Conservation (phyloP, 2,113 vertebrate species). For the Ptilonorhynchus violaceus region DNA sequence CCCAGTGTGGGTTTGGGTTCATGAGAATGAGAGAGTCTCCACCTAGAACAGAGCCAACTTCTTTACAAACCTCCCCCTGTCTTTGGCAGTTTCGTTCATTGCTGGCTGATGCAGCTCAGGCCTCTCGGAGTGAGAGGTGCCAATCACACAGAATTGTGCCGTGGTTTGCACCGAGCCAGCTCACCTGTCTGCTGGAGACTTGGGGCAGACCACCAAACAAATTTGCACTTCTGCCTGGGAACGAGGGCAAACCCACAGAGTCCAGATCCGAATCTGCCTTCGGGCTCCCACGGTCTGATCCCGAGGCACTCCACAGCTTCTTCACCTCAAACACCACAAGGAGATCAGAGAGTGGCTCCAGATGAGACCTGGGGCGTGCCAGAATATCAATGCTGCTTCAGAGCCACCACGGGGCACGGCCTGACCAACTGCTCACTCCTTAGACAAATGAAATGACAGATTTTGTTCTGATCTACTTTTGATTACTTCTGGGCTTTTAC, state of each 20-base stretch:
- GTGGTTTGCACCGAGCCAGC: constrained; percentile 21
- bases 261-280: neutral
- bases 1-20: neutral
- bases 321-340: neutral
- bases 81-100: neutral
- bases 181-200: constrained; percentile 54
- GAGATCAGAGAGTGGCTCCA: neutral
- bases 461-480: neutral
- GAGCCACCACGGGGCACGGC: fast-evolving
- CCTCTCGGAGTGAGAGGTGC: constrained; percentile 1
- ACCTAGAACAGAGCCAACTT: neutral
- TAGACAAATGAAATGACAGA: neutral
- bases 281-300: neutral
- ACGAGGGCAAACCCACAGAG: constrained; percentile 33
- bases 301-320: neutral
- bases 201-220: constrained; percentile 16
- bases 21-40: neutral
- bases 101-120: neutral
- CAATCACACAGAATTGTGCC: neutral
- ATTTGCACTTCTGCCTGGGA: neutral
- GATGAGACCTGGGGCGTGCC: neutral
- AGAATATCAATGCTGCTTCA: neutral
- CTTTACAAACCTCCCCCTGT: neutral
- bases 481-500: neutral
- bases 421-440: neutral